These are phyloP conservation scores for Copidosoma aretas DNA, from an alignment of 2,888 invertebrate species.

Conservation along the genomic window DNA sequence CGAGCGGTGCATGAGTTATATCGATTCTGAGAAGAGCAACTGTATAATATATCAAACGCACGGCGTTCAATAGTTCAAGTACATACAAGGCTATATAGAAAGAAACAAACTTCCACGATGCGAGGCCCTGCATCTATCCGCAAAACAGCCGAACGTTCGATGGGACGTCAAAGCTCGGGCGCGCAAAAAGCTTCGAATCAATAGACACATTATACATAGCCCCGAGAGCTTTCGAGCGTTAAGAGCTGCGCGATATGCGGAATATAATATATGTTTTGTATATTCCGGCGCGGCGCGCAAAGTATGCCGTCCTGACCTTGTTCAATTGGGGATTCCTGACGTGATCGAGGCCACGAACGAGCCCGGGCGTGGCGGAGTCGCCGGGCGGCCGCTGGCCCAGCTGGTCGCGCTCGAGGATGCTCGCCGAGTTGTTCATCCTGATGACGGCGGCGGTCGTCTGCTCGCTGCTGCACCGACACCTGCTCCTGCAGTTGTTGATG, in stretches of 20 bases:
- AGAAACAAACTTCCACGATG: too few species aligned
- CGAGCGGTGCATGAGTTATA: too few species aligned
- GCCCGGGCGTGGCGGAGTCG: conserved; percentile 66
- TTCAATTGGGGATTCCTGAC: conserved; percentile 73
- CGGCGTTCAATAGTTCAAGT: too few species aligned
- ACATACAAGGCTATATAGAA: not conserved
- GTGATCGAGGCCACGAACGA: conserved; percentile 72
- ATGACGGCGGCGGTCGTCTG: not conserved
- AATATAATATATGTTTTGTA: too few species aligned
- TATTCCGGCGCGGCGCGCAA: too few species aligned
- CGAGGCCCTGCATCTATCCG: too few species aligned
- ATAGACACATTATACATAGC: too few species aligned
- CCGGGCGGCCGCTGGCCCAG: conserved; percentile 66
- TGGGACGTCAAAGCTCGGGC: not conserved
- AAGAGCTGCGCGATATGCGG: too few species aligned
- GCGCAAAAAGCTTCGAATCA: not conserved
- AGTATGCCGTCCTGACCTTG: conserved; percentile 70
- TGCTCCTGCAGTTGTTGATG: conserved; percentile 11
- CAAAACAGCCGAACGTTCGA: too few species aligned
- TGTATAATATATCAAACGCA: too few species aligned
- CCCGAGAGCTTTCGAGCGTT: too few species aligned
- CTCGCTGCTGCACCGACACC: conserved; percentile 8
- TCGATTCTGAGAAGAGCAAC: too few species aligned
- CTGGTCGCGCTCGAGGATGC: conserved; percentile 67
- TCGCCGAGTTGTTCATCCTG: not conserved